Base-by-base conservation (phyloP, 2,888 invertebrate genomes). In the Trisateles emortualis region DNA sequence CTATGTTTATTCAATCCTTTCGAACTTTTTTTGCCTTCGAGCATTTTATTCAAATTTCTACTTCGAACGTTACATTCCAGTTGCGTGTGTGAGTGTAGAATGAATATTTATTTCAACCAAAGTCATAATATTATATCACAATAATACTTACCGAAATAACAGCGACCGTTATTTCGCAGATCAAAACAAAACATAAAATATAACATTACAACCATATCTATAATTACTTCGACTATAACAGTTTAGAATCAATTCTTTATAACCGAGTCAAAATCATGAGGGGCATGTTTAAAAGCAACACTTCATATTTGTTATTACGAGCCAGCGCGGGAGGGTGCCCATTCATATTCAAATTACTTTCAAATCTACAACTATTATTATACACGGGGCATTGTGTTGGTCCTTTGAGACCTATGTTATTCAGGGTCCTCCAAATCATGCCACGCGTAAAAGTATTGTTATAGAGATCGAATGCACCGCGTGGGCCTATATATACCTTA, bases 341-440 rank as follows among this genome's bases (percentile, higher is more conserved):
- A 91, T 92, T 92, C 91, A 92, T 90, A 92, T 92, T 91, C 88
- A 92, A 92, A 92, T 92, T 81, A 88, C 88, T 90, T 86, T 90
- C 89, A 90, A 91, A 92, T 91, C 90, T 90, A 91, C 90, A 90
- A 91, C 92, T 92, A 92, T 92, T 92, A 92, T 92, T 92, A 91
- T 88, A 80, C 85, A 79, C 76, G 68, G 72, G 70, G 84, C 86
- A 90, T 92, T 92, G 90, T 92, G 84, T 81, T 59, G 73, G 83
- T 91, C 92, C 91, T 88, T 81, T 70, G 92, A 87, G 91, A 90
- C 87, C 87, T 88, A 90, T 89, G 86, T 88, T 88, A 90, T 91
- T 88, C 72, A 62, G 78, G 76, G 90, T 90, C 91, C 91, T 91
- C 83, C 86, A 85, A 87, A 90, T 85, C 86, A 79, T 79, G 79